Percentiles rank a stretch among this genome's conserved stretches.
These are phyloP conservation scores for Spermophilus dauricus DNA, from an alignment of 2,113 vertebrate species.

Conservation along the genomic window DNA sequence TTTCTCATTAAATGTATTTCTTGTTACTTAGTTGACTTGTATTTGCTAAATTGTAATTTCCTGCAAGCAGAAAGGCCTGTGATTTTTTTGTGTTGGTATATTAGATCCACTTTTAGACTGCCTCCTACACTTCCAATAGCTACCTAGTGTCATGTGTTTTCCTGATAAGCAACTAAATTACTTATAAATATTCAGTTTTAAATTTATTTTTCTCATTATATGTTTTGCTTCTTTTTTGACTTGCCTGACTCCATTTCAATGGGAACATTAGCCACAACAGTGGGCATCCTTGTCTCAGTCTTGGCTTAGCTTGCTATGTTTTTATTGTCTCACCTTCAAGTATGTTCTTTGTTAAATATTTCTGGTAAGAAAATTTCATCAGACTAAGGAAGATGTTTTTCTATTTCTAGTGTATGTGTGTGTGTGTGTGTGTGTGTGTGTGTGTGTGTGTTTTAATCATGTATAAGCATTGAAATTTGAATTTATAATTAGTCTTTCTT, in stretches of 20 bases:
- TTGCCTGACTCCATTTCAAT: not conserved
- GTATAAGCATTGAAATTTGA: slow-evolving; percentile 47
- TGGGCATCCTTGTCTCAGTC: not conserved
- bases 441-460: slow-evolving; percentile 38
- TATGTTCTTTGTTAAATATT: not conserved
- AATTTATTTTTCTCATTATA: not conserved
- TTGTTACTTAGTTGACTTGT: not conserved
- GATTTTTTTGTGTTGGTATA: not conserved
- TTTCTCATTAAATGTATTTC: slow-evolving; percentile 3
- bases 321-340: not conserved
- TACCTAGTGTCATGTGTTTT: not conserved
- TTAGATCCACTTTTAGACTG: not conserved
- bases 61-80: not conserved
- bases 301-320: not conserved
- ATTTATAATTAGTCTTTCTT: slow-evolving; percentile 61
- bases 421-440: not conserved
- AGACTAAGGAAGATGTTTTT: not conserved
- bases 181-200: not conserved
- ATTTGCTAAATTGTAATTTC: not conserved
- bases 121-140: not conserved
- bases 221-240: not conserved
- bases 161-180: not conserved
- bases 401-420: not conserved
- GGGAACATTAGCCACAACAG: not conserved
- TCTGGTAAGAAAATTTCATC: slow-evolving; percentile 5